Base-by-base conservation (phyloP, 2,888 invertebrate genomes). In the Sycophila texana region DNA sequence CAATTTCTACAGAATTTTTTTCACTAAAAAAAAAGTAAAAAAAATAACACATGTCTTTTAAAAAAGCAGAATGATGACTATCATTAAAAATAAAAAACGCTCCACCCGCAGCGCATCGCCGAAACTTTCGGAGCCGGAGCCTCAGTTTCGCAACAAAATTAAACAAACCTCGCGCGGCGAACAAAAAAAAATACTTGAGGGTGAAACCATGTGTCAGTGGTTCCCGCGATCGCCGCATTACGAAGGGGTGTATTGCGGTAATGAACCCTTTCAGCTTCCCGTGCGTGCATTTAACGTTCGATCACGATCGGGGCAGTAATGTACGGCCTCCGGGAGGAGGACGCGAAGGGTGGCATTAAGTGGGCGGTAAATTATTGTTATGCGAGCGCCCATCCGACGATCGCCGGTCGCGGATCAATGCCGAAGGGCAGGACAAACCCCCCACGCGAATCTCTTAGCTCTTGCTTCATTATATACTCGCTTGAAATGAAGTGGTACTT, bases 321-420 rank as follows among this genome's bases (percentile, higher is more conserved):
- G 18, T n/a, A 53, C 53, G 14, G 53, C 53, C 14, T 53, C 16
- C 13, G 22, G n/a, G 18, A 55, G 14, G 26, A 20, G 39, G 63
- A 4, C 2, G 49, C 5, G 3, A 10, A 26, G 47, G 13, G 30
- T 74, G 58, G 18, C 72, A 75, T 72, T 74, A 79, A 51, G 72
- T 75, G 75, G 75, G 75, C 75, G 79, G 71, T 57, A 74, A 79
- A 79, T 65, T 79, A 74, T 79, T 55, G 63, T 68, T 72, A 61
- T 51, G 51, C 30, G 14, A 5, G 61, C 22, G 49, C 49, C 60
- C 74, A 74, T 75, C 75, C 79, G 66, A 71, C 71, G 65, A 71
- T 77, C 71, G 71, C 71, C 39, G 70, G 74, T 66, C 49, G 7
- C 63, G 70, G 77, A 73, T 78, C 67, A 68, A 78, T 73, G 73